A percentile compares a stretch with the other conserved stretches of the same genome.
phyloP scores from a whole-genome alignment of 2,888 invertebrate species.

The Lasioglossum zephyrum region DNA sequence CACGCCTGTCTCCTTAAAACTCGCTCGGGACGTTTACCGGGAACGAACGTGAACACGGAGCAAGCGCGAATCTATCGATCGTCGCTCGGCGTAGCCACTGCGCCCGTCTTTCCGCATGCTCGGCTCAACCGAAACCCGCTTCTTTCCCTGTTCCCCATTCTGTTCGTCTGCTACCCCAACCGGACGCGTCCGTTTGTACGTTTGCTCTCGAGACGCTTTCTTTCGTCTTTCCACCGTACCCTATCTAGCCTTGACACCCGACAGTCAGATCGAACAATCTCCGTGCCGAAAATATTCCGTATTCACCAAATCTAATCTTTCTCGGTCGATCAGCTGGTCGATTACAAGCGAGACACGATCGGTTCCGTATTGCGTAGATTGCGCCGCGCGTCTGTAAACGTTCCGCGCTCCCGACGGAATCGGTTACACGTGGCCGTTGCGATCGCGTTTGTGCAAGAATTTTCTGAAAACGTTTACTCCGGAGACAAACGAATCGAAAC shows the following conservation, averaged over 20 bases:
- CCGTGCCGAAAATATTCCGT: background rate
- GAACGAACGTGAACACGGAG: slow-evolving; percentile 62
- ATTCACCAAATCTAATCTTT: background rate
- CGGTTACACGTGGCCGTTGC: background rate
- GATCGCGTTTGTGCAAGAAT: background rate
- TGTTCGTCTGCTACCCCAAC: background rate
- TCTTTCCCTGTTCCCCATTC: background rate
- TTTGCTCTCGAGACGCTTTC: background rate
- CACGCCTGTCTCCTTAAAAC: slow-evolving; percentile 70
- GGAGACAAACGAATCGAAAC: background rate
- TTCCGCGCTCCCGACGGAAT: background rate
- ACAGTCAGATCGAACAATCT: background rate
- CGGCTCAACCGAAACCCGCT: background rate
- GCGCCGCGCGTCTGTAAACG: too few species aligned
- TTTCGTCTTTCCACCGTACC: background rate
- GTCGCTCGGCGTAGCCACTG: slow-evolving; percentile 17
- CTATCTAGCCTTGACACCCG: background rate
- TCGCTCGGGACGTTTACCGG: slow-evolving; percentile 60
- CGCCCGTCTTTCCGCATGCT: slow-evolving; percentile 11
- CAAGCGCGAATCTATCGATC: slow-evolving; percentile 81
- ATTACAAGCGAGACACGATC: background rate
- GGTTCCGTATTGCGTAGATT: background rate
- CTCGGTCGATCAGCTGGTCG: background rate
- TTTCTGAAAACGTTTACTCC: background rate
- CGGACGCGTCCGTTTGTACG: background rate